Conservation (phyloP, 2,888 invertebrate species). For the Cyaniris semiargus region DNA sequence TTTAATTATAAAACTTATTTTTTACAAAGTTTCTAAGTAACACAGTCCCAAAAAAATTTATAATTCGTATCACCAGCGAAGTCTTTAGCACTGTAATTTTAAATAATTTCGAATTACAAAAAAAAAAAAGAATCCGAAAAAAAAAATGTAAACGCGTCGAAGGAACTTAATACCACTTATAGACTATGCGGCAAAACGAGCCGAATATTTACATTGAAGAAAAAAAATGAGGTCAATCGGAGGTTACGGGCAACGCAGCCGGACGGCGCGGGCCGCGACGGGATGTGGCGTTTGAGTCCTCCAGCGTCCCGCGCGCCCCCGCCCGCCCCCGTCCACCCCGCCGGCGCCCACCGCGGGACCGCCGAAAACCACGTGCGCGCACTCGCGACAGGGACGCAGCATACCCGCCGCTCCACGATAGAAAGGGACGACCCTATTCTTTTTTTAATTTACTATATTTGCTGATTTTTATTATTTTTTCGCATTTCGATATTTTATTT, state of each 20-base stretch:
- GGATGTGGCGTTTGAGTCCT: constrained; percentile 62
- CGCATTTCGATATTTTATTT: constrained; percentile 81
- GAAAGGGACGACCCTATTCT: constrained; percentile 61
- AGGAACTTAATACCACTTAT: constrained; percentile 80
- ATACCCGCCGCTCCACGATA: constrained; percentile 41
- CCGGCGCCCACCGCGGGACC: constrained; percentile 52
- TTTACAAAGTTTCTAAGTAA: constrained; percentile 49
- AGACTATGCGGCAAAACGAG: constrained; percentile 77
- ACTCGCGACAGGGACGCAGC: constrained; percentile 59
- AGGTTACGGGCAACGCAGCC: constrained; percentile 80
- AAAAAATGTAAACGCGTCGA: constrained; percentile 58
- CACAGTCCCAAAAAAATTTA: constrained; percentile 51
- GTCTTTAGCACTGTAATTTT: constrained; percentile 52
- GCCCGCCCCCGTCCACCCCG: constrained; percentile 51
- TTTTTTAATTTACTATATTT: constrained; percentile 80
- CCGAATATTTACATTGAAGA: constrained; percentile 80
- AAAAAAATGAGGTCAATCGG: constrained; percentile 80
- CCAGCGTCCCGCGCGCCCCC: constrained; percentile 47
- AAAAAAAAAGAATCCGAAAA: constrained; percentile 45
- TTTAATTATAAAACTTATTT: constrained; percentile 50
- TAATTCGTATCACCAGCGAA: constrained; percentile 56
- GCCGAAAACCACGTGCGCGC: constrained; percentile 73
- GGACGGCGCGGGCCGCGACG: constrained; percentile 77
- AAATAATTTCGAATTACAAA: constrained; percentile 58
- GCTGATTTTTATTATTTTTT: constrained; percentile 79